Evolutionary conservation across 2,888 invertebrate species (phyloP), one percentile per base, ranked within the genome.

Genomic region (Molorchus minor): DNA sequence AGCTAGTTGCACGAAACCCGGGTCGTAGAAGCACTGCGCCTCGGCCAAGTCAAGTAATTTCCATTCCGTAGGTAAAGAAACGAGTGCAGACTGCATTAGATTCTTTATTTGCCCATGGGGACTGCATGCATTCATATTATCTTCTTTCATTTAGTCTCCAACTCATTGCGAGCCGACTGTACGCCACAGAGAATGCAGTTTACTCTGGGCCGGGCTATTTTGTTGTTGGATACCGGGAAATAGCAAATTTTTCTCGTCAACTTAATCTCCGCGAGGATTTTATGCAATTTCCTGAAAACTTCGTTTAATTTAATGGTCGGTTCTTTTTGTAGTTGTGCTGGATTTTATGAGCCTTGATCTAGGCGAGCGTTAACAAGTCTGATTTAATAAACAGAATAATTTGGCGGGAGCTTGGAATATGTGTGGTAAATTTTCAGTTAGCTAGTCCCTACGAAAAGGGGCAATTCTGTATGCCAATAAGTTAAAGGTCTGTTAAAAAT

Each of bases 51-150:
- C 61, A 47, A 63, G 64, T 62, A 68, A 67, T 68, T 67, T 68
- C 63, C 66, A 66, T 69, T 66, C 61, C 45, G 64, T 58, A 65
- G 69, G 68, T 69, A 65, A 61, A 67, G 61, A 61, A 64, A 59
- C 62, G 67, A 67, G 64, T 65, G 67, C 65, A 70, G 68, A 70
- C 70, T 70, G 66, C 70, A 73, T 70, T 70, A 73, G 71, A 73
- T 74, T 75, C 73, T 74, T 74, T 75, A 76, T 76, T 72, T 71
- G 71, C 70, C 73, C 67, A 63, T 46, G 49, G 75, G 72, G 73
- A 71, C 65, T 67, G 61, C 71, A 71, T 77, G 75, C 72, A 75
- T 75, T 75, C 73, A 74, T 73, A 75, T 75, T 73, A 75, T 74
- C 73, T 70, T 70, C 71, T 73, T 72, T 75, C 71, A 72, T 71